A percentile compares a stretch with the other conserved stretches of the same genome.
phyloP scores from a whole-genome alignment of 2,888 invertebrate species.

The Arge pagana region DNA sequence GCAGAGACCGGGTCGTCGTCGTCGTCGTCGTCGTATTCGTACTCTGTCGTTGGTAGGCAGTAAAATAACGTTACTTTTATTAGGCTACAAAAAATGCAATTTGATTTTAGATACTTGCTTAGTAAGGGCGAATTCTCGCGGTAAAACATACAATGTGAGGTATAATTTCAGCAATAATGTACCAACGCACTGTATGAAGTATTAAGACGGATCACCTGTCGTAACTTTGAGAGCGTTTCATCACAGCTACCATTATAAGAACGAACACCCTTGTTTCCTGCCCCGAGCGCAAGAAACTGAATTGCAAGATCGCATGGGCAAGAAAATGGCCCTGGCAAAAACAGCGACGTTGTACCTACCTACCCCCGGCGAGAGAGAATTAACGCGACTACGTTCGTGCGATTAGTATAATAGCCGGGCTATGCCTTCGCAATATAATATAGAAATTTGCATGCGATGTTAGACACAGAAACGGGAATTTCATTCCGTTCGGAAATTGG shows the following conservation, averaged over 20 bases:
- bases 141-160: constrained; percentile 14
- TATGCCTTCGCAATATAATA: no score
- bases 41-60: no score
- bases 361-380: no score
- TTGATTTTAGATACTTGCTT: constrained; percentile 8
- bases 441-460: no score
- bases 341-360: no score
- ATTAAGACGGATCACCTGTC: constrained; percentile 22
- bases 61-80: constrained; percentile 17
- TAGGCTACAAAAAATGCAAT: constrained; percentile 18
- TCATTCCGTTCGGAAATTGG: no score
- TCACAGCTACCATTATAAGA: constrained; percentile 11
- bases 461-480: no score
- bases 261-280: constrained; percentile 19
- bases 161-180: constrained; percentile 15
- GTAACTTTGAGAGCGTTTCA: constrained; percentile 21
- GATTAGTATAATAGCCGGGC: no score
- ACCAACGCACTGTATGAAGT: constrained; percentile 10
- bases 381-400: no score
- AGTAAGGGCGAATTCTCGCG: constrained; percentile 16
- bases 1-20: no score
- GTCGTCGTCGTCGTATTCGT: no score
- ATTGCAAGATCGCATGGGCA: constrained; percentile 16
- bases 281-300: neutral
- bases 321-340: no score